A percentile compares a stretch with the other conserved stretches of the same genome.
Evolutionary conservation across 1,140 invertebrate genomes (phyloP).

Genomic region (Drosophila melanogaster): DNA sequence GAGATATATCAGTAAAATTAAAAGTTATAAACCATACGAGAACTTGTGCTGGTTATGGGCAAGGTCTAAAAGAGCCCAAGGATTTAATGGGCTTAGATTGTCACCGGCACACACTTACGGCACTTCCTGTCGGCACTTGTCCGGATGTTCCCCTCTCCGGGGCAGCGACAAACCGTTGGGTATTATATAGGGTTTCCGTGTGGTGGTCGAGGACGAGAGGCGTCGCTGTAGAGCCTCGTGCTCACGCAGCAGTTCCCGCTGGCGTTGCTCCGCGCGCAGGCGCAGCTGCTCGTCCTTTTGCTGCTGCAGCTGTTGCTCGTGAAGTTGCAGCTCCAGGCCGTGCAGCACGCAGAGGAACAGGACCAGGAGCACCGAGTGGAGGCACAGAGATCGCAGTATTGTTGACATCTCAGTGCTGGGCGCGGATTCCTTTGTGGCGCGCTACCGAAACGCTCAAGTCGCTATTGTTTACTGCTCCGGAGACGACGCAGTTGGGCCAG

Average conservation of each 20-base stretch:
- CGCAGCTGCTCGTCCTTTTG: constrained; percentile 59
- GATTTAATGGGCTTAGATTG: too few species aligned
- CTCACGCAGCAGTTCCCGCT: constrained; percentile 53
- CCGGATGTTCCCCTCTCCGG: constrained; percentile 57
- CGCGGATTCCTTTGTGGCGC: constrained; percentile 4
- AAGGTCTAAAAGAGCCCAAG: too few species aligned
- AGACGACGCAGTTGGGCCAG: constrained; percentile 23
- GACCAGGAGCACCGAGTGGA: constrained; percentile 50
- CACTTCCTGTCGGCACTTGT: constrained; percentile 78
- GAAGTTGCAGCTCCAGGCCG: constrained; percentile 59
- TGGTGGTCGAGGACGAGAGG: constrained; percentile 65
- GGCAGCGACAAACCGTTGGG: constrained; percentile 73
- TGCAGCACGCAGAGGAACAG: constrained; percentile 56
- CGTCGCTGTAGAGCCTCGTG: constrained; percentile 54
- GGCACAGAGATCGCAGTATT: constrained; percentile 42
- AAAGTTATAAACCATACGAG: too few species aligned
- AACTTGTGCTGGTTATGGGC: too few species aligned
- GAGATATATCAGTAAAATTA: too few species aligned
- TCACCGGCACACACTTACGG: constrained; percentile 72
- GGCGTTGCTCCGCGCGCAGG: constrained; percentile 47
- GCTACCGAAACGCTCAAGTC: constrained; percentile 41
- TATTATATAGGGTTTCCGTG: constrained; percentile 62
- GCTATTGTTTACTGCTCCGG: constrained; percentile 59
- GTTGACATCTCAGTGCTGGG: constrained; percentile 38
- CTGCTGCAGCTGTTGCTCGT: constrained; percentile 65